These are phyloP conservation scores for Cheumatopsyche charites DNA, from an alignment of 1,140 invertebrate species.

Conservation along the genomic window DNA sequence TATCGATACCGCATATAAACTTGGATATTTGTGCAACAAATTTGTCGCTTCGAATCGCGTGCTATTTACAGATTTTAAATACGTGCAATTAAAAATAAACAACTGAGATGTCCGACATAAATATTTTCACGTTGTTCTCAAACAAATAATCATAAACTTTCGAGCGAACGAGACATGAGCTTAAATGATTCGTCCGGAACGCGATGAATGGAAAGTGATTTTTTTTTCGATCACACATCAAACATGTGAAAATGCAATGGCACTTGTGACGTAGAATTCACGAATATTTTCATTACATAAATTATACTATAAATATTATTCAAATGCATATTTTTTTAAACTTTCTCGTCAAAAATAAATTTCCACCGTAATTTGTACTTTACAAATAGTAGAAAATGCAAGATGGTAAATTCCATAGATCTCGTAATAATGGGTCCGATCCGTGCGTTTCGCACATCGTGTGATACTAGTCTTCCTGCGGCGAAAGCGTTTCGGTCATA, in stretches of 20 bases:
- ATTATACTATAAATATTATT: too few species aligned
- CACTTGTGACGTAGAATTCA: constrained; percentile 31
- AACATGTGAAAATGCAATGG: constrained; percentile 7
- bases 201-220: background rate
- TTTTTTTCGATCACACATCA: background rate
- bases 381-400: too few species aligned
- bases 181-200: constrained; percentile 28
- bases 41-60: background rate
- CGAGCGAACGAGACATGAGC: background rate
- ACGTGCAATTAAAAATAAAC: constrained; percentile 6
- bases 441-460: too few species aligned
- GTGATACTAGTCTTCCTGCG: background rate
- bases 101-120: constrained; percentile 9
- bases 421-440: too few species aligned
- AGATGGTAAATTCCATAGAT: too few species aligned
- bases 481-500: constrained; percentile 14
- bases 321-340: too few species aligned
- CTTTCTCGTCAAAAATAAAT: too few species aligned
- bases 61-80: too few species aligned
- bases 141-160: constrained; percentile 11
- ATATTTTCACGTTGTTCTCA: constrained; percentile 6
- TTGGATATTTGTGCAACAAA: too few species aligned
- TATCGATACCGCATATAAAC: too few species aligned
- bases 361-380: too few species aligned
- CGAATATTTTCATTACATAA: constrained; percentile 16